Conservation (phyloP, 2,113 vertebrate species). For the Aythya baeri region DNA sequence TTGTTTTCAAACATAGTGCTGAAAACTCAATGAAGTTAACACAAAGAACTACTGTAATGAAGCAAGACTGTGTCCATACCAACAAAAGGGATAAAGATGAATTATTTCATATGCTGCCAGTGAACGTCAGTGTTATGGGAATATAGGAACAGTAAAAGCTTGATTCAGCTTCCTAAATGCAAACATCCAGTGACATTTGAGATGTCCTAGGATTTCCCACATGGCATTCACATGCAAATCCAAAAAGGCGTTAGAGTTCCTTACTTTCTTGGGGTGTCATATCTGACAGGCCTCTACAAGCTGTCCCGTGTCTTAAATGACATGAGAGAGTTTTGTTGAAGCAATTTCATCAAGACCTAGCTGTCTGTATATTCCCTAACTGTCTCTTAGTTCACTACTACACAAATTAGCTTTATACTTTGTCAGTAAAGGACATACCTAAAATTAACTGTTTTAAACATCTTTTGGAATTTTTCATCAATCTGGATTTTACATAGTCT, state of each 20-base stretch:
- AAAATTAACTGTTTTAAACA: not conserved
- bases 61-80: not conserved
- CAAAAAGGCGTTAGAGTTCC: not conserved
- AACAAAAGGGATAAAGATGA: conserved; percentile 3
- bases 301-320: not conserved
- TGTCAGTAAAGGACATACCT: not conserved
- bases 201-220: not conserved
- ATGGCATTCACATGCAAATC: not conserved
- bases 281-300: not conserved
- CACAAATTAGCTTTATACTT: not conserved
- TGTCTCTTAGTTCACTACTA: not conserved
- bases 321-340: not conserved
- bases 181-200: not conserved
- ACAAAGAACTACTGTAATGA: conserved; percentile 48
- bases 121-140: not conserved
- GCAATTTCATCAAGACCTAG: not conserved
- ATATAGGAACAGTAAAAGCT: not conserved
- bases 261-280: not conserved
- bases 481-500: not conserved
- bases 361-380: not conserved
- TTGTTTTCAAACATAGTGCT: conserved; percentile 32
- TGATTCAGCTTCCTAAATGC: not conserved
- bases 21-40: conserved; percentile 41
- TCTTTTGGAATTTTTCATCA: not conserved
- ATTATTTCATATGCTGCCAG: conserved; percentile 13